Evolutionary conservation across 2,797 vertebrate species (phyloP), one percentile per base, ranked within the genome.

Genomic region (Alca torda): DNA sequence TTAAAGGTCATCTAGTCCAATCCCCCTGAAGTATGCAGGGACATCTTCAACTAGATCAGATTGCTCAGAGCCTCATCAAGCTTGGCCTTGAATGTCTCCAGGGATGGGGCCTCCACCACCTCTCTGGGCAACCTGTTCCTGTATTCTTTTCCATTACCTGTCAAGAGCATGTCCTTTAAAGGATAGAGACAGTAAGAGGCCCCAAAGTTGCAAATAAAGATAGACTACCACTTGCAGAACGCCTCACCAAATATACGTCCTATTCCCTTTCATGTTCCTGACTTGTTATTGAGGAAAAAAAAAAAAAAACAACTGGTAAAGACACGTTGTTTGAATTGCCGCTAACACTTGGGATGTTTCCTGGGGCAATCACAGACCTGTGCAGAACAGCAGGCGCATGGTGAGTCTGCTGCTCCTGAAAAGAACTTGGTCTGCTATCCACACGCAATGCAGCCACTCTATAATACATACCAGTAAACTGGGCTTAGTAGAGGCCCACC

Each of bases 361-460:
- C 23, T 61, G 30, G 13, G 33, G 6, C 23, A 68, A 3, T 28
- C 3, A 6, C 25, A 41, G n/a, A 13, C 11, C 23, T 35, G 4
- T 65, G 64, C 20, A 54, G 37, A 2, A 2, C 11, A 78, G 41
- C 24, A 25, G 26, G 13, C 0, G 1, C 6, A 17, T 7, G 10
- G 23, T n/a, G 19, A 79, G 8, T 80, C 30, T 7, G 60, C 25
- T 81, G 53, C 41, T 84, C 9, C 48, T 74, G 24, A 35, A 24
- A 89, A 74, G 76, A 87, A 14, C 9, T 65, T 73, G 13, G 13
- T 48, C 31, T 74, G 6, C 43, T 31, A 3, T 51, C 12, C 35
- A 74, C 7, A 48, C 1, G 1, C 16, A 51, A 10, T 50, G 43
- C 41, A 83, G 46, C 26, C 17, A n/a, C 28, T 56, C 24, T 37